Base-by-base conservation (phyloP, 2,888 invertebrate genomes). In the Acleris cristana region DNA sequence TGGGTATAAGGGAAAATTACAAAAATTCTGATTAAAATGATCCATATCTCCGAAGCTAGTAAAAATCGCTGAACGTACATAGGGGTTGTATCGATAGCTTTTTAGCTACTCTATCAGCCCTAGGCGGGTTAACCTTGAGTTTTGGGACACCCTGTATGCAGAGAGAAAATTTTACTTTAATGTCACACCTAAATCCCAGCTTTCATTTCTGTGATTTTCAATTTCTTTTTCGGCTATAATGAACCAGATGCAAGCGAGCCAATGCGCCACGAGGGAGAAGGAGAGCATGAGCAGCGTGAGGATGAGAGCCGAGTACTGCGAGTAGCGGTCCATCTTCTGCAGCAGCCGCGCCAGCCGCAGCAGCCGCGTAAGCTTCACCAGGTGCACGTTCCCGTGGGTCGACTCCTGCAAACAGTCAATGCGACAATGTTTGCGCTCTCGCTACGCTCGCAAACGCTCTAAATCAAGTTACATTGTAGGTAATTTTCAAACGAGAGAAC, bases 161-260 rank as follows among this genome's bases (percentile, higher is more conserved):
- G 12, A 26, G 8, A 30, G 14, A 6, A 16, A 19, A 8, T 30
- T 40, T 14, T 0, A 40, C 14, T 14, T 10, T 40, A 40, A n/a
- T 19, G n/a, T 40, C 77, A 94, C 90, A 98, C 98, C 97, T 76
- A 97, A 95, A 86, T 96, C 96, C 96, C 97, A 97, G 74, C 95
- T 95, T 75, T 95, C 94, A 72, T 94, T 93, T 74, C 93, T 93
- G 61, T 95, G 94, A 76, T 96, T 93, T 85, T 98, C 98, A 72
- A 96, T 94, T 87, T 98, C 98, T 82, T 96, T 96, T 80, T 97
- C 97, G 10, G 98, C 99, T 77, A 99, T 98, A 76, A 98, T 97
- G 90, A 97, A 99, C 99, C 99, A 99, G 77, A 99, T 96, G 88
- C 99, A 99, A 16, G 99, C 99, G 71, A 99, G 93, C 99, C 99